phyloP scores from a whole-genome alignment of 2,888 invertebrate genomes.

The Tridacna gigas region DNA sequence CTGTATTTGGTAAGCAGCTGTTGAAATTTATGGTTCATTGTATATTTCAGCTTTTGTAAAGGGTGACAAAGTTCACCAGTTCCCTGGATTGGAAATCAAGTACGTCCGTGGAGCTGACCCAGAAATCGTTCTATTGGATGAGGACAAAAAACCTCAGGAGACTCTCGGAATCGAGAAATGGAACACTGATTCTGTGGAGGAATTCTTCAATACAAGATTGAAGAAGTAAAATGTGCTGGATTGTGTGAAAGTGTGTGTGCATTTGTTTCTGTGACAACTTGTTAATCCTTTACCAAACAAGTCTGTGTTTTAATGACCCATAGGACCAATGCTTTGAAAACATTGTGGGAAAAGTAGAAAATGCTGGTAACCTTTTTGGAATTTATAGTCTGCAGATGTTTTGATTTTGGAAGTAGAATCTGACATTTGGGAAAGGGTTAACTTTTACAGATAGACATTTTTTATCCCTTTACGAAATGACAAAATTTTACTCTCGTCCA shows the following conservation, averaged over 20 bases:
- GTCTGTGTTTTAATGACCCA: too few species aligned
- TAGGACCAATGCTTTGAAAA: too few species aligned
- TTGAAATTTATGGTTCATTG: not conserved
- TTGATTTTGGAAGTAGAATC: too few species aligned
- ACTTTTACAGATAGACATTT: too few species aligned
- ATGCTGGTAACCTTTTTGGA: too few species aligned
- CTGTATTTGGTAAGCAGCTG: not conserved
- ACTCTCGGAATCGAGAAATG: slow-evolving; percentile 98
- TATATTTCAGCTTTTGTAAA: slow-evolving; percentile 93
- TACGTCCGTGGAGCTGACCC: slow-evolving; percentile 98
- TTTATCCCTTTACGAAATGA: too few species aligned
- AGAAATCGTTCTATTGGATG: slow-evolving; percentile 94
- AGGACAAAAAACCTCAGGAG: slow-evolving; percentile 91
- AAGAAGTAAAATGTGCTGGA: slow-evolving; percentile 64
- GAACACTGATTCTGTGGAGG: slow-evolving; percentile 99
- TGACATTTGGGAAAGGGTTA: too few species aligned
- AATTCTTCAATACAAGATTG: slow-evolving; percentile 96
- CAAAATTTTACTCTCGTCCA: too few species aligned
- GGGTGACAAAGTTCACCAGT: slow-evolving; percentile 94
- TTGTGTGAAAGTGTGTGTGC: not conserved
- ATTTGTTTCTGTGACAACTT: too few species aligned
- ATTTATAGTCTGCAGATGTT: too few species aligned
- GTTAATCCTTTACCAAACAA: too few species aligned
- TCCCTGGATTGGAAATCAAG: slow-evolving; percentile 95
- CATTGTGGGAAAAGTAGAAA: too few species aligned